Conservation (phyloP, 1,140 invertebrate genomes). For the Drosophila willistoni region DNA sequence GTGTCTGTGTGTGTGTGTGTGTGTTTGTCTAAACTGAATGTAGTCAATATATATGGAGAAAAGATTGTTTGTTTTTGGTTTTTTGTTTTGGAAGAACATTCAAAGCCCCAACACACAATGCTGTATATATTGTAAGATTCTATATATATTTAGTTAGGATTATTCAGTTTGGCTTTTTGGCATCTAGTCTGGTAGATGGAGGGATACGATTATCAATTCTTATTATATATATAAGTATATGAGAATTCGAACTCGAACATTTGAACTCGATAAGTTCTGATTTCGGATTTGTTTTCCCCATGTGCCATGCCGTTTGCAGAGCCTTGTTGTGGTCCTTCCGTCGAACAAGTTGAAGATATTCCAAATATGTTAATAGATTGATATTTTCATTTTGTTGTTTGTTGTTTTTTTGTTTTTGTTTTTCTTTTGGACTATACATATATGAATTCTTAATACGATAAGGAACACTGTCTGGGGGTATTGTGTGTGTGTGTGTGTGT, state of each 20-base stretch:
- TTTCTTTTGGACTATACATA: neutral
- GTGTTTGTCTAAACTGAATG: neutral
- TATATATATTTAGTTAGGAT: conserved; percentile 36
- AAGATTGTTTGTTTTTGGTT: neutral
- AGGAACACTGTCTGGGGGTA: conserved; percentile 5
- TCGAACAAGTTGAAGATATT: conserved; percentile 18
- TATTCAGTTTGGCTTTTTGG: conserved; percentile 27
- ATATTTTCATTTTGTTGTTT: neutral
- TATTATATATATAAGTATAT: conserved; percentile 13
- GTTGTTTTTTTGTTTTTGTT: no score
- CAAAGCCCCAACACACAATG: conserved; percentile 34
- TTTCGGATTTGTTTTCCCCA: conserved; percentile 16
- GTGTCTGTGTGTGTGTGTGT: no score
- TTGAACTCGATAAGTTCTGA: no score
- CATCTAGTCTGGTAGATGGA: conserved; percentile 37
- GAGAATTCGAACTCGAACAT: conserved; percentile 15
- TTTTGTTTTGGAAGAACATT: conserved; percentile 54
- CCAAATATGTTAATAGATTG: conserved; percentile 1
- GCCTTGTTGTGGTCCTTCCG: conserved; percentile 13
- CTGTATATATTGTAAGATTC: neutral
- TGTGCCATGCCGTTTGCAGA: neutral
- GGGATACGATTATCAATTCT: conserved; percentile 28
- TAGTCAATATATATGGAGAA: conserved; percentile 18
- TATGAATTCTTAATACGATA: conserved; percentile 5
- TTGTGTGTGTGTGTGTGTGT: neutral